These are phyloP conservation scores for Myopa tessellatipennis DNA, from an alignment of 2,888 invertebrate species.

Conservation along the genomic window DNA sequence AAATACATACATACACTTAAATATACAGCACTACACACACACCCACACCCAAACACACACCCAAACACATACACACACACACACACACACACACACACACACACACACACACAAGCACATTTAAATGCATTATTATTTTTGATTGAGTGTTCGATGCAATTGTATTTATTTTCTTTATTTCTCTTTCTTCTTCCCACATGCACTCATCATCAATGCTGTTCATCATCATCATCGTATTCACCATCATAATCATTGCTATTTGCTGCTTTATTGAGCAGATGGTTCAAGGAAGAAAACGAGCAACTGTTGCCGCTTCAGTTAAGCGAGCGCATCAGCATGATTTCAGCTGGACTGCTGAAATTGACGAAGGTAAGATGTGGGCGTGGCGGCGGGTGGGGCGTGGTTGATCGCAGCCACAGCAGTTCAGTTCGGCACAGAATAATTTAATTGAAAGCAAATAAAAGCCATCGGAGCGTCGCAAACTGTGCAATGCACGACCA, in stretches of 20 bases:
- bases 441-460: conserved; percentile 23
- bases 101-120: not conserved
- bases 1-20: not conserved
- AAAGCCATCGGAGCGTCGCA: not conserved
- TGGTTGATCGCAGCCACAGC: not conserved
- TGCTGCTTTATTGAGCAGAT: conserved; percentile 67
- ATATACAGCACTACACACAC: not conserved
- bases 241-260: no score
- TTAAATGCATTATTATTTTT: conserved; percentile 10
- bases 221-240: not conserved
- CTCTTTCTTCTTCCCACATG: conserved; percentile 14
- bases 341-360: conserved; percentile 75
- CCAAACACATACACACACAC: not conserved
- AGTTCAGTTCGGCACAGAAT: not conserved
- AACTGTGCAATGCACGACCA: conserved; percentile 4
- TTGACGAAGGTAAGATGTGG: conserved; percentile 71
- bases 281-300: conserved; percentile 82
- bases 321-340: conserved; percentile 73
- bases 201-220: not conserved
- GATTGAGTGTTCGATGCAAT: not conserved
- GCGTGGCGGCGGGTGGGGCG: conserved; percentile 1
- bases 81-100: not conserved
- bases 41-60: not conserved
- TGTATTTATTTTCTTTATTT: conserved; percentile 11
- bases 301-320: conserved; percentile 77